These are phyloP conservation scores for Acronicta leporina DNA, from an alignment of 2,888 invertebrate genomes.

Conservation along the genomic window DNA sequence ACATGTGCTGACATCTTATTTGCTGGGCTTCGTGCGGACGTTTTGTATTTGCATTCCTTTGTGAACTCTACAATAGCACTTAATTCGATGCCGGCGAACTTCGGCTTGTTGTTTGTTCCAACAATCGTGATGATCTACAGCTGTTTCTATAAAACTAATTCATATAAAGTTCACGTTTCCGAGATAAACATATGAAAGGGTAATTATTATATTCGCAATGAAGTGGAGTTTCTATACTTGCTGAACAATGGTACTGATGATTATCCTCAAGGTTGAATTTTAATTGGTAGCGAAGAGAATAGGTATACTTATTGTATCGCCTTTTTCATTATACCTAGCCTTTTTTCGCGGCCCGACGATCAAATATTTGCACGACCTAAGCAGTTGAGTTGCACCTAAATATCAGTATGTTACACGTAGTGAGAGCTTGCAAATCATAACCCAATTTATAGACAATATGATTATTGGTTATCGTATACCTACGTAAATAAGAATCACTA, in stretches of 20 bases:
- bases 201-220: conserved; percentile 22
- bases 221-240: conserved; percentile 16
- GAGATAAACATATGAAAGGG: conserved; percentile 40
- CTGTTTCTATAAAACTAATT: conserved; percentile 24
- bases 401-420: too few relatives aligned
- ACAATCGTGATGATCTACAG: conserved; percentile 34
- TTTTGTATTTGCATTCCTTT: conserved; percentile 48
- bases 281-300: conserved; percentile 5
- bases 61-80: conserved; percentile 33
- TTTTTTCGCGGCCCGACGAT: too few relatives aligned
- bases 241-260: conserved; percentile 10
- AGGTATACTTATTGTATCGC: not conserved
- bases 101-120: conserved; percentile 21
- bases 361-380: too few relatives aligned
- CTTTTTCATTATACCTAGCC: too few relatives aligned
- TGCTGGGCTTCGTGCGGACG: conserved; percentile 12
- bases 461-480: too few relatives aligned
- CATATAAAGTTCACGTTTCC: conserved; percentile 41
- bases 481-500: too few relatives aligned
- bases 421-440: too few relatives aligned
- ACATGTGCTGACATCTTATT: conserved; percentile 3
- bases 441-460: too few relatives aligned
- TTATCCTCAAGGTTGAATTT: conserved; percentile 18
- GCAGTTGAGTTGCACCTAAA: too few relatives aligned
- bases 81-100: conserved; percentile 41